Evolutionary conservation across 1,140 invertebrate species (phyloP).

Genomic region (Aphis gossypii): DNA sequence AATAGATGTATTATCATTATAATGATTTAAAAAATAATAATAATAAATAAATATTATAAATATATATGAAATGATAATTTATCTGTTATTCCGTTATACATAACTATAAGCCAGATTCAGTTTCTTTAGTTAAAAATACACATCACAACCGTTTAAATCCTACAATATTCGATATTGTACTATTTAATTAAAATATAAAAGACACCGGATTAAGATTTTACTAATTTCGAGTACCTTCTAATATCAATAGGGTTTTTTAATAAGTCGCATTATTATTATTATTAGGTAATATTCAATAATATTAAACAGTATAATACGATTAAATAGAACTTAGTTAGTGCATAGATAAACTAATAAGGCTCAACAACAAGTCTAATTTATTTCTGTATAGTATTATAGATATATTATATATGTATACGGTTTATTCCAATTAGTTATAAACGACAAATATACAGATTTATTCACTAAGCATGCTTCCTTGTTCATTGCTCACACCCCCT

Average conservation of each 20-base stretch:
- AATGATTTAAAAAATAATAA: not conserved
- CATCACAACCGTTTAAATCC: no score
- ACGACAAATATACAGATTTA: not conserved
- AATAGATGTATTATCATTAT: not conserved
- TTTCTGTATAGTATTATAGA: not conserved
- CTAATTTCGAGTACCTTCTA: not conserved
- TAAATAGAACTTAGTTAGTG: not conserved
- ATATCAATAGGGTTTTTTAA: not conserved
- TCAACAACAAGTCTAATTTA: not conserved
- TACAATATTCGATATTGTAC: not conserved
- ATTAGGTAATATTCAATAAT: not conserved
- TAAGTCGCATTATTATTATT: not conserved
- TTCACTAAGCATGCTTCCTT: not conserved
- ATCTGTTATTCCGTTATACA: not conserved
- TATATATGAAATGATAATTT: not conserved
- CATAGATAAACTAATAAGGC: not conserved
- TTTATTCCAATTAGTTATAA: not conserved
- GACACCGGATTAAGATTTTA: no score
- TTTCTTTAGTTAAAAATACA: not conserved
- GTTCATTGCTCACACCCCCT: not conserved
- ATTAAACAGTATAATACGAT: no score
- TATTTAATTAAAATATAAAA: not conserved
- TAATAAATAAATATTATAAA: not conserved
- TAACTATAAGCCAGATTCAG: not conserved
- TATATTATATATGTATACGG: not conserved